Percentiles rank a stretch among this genome's conserved stretches.
These are phyloP conservation scores for Dolomedes plantarius DNA, from an alignment of 2,888 invertebrate genomes.

Conservation along the genomic window DNA sequence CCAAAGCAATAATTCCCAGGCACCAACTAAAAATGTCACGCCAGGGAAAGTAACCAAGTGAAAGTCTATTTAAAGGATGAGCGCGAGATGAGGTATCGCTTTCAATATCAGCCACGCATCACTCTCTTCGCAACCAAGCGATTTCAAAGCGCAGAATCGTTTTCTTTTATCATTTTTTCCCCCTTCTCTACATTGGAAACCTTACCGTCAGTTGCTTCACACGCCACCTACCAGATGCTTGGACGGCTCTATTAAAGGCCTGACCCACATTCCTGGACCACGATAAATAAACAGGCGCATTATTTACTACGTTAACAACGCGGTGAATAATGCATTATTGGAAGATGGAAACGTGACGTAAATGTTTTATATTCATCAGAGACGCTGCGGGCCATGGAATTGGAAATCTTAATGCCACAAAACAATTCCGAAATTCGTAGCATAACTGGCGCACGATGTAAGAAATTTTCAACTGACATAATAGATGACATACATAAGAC, in stretches of 20 bases:
- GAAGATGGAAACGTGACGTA: background rate
- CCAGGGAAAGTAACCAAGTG: background rate
- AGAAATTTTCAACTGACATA: too few relatives aligned
- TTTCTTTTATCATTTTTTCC: too few relatives aligned
- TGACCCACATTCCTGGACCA: slow-evolving; percentile 4
- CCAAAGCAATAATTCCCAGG: background rate
- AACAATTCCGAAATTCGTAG: too few relatives aligned
- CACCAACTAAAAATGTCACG: background rate
- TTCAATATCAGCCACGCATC: background rate
- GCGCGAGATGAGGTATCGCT: background rate
- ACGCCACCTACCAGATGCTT: background rate
- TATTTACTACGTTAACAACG: background rate
- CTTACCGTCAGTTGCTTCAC: background rate
- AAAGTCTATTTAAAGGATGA: background rate
- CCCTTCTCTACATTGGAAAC: too few relatives aligned
- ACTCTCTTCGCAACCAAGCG: background rate
- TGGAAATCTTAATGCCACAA: too few relatives aligned
- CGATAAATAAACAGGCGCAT: background rate
- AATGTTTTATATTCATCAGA: background rate
- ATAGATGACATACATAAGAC: too few relatives aligned
- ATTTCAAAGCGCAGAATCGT: background rate
- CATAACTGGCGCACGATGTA: too few relatives aligned
- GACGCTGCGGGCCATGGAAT: too few relatives aligned
- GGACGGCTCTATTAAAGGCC: background rate
- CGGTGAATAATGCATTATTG: background rate